These are phyloP conservation scores for Oligia latruncula DNA, from an alignment of 2,888 invertebrate species.

Conservation along the genomic window DNA sequence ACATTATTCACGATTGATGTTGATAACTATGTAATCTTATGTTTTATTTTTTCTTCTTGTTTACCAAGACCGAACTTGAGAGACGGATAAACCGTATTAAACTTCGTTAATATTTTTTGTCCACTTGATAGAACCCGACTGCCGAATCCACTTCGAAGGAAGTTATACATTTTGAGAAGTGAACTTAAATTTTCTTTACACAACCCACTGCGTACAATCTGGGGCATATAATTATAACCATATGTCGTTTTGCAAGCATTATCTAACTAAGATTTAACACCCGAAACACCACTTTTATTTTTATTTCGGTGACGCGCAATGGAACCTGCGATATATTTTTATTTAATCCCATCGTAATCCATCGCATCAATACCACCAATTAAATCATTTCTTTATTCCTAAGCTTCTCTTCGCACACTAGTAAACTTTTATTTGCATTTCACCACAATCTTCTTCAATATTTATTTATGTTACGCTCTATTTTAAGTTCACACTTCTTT, in stretches of 20 bases:
- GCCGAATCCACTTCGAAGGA: background rate
- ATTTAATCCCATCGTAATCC: background rate
- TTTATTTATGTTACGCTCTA: background rate
- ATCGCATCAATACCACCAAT: background rate
- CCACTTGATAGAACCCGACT: constrained; percentile 2
- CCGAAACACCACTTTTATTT: background rate
- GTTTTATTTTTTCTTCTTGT: background rate
- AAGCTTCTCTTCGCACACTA: background rate
- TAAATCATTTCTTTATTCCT: background rate
- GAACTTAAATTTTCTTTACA: background rate
- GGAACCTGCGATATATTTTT: background rate
- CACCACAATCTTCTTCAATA: background rate
- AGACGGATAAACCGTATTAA: background rate
- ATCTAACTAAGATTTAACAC: background rate
- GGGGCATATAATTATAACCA: background rate
- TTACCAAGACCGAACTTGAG: background rate
- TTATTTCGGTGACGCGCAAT: background rate
- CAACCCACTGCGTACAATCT: background rate
- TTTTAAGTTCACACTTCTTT: background rate
- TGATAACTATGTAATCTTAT: background rate
- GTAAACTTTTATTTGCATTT: constrained; percentile 1
- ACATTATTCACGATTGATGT: background rate
- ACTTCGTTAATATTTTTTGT: background rate
- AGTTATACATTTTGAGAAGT: background rate
- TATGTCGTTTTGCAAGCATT: background rate